phyloP scores from a whole-genome alignment of 2,113 vertebrate genomes.

The Paracanthobrama guichenoti region DNA sequence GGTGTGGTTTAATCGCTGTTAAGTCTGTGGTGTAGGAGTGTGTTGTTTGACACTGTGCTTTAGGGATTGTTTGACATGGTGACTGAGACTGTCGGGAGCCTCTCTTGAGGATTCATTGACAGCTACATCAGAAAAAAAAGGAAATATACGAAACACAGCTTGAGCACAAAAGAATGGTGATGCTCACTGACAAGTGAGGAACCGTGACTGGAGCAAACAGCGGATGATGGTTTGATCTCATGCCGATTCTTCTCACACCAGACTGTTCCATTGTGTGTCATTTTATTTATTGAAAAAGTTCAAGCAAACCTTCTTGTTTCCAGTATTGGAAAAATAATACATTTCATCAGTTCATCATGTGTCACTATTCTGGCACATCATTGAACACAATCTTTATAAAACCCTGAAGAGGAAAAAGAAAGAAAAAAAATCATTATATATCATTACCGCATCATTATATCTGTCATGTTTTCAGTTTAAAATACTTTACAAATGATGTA shows the following conservation, averaged over 20 bases:
- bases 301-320: background rate
- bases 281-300: background rate
- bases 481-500: background rate
- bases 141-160: background rate
- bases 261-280: background rate
- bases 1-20: background rate
- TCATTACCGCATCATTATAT: no score
- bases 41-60: constrained; percentile 11
- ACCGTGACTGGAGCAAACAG: constrained; percentile 2
- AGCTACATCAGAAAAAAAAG: constrained; percentile 12
- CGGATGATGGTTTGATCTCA: background rate
- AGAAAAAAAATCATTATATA: no score
- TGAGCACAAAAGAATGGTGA: constrained; percentile 7
- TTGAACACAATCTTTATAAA: background rate
- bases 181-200: constrained; percentile 17
- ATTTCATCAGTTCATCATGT: background rate
- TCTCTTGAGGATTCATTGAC: constrained; percentile 25
- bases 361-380: background rate
- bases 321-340: background rate
- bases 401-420: background rate
- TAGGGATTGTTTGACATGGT: background rate
- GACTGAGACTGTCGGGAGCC: background rate
- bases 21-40: background rate
- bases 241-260: background rate
- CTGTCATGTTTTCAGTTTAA: background rate